These are phyloP conservation scores for Agrochola litura DNA, from an alignment of 2,888 invertebrate species.

Conservation along the genomic window DNA sequence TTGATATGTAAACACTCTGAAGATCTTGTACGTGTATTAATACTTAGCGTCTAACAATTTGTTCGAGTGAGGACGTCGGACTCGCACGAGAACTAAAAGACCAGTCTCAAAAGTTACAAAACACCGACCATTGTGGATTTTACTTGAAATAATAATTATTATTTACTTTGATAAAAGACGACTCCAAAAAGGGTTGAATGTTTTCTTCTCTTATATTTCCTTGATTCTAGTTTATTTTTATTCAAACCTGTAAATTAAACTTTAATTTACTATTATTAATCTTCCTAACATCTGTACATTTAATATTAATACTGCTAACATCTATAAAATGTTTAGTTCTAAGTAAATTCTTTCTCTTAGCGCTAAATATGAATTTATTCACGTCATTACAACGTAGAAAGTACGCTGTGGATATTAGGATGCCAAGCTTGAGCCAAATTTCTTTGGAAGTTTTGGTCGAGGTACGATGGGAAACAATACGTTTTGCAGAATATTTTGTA, in stretches of 20 bases:
- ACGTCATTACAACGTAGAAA: constrained; percentile 34
- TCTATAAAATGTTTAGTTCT: not conserved
- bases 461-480: constrained; percentile 7
- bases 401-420: not conserved
- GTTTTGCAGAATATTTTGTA: not conserved
- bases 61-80: constrained; percentile 22
- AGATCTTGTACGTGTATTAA: constrained; percentile 1
- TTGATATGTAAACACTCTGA: constrained; percentile 47
- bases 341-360: constrained; percentile 13
- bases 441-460: constrained; percentile 30
- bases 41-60: constrained; percentile 27
- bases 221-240: not conserved
- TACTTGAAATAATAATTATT: not conserved
- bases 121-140: not conserved
- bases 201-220: not conserved
- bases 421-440: constrained; percentile 24
- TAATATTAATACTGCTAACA: not conserved
- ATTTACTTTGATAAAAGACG: not conserved
- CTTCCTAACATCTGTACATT: not conserved
- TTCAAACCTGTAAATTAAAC: not conserved
- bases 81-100: not conserved
- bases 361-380: constrained; percentile 33
- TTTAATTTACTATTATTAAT: not conserved
- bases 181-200: not conserved
- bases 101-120: not conserved